Evolutionary conservation across 2,888 invertebrate genomes (phyloP).

Genomic region (Pollenia angustigena): DNA sequence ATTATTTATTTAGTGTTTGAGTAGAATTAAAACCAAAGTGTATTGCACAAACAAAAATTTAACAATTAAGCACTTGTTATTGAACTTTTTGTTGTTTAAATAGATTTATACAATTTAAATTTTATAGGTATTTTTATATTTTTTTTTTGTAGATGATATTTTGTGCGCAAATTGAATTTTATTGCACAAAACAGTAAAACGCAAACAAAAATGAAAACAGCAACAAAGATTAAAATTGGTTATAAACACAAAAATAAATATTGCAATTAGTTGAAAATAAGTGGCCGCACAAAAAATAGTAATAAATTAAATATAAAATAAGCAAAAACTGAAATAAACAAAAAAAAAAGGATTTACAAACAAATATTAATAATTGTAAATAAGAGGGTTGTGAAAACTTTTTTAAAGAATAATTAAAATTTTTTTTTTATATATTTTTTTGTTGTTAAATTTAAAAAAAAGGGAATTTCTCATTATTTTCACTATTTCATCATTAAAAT

Average conservation of each 20-base stretch:
- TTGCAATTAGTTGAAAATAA: constrained; percentile 53
- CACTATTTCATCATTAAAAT: no score
- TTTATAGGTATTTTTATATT: constrained; percentile 31
- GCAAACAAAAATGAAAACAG: neutral
- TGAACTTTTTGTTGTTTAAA: constrained; percentile 29
- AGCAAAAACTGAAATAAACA: constrained; percentile 37
- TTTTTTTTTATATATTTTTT: no score
- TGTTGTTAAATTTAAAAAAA: no score
- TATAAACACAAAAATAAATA: constrained; percentile 55
- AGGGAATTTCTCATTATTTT: no score
- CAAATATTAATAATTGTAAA: constrained; percentile 20
- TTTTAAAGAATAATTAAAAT: neutral
- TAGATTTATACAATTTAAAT: constrained; percentile 16
- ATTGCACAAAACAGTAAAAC: constrained; percentile 36
- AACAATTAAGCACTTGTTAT: constrained; percentile 47
- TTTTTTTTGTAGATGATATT: neutral
- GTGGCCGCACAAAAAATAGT: constrained; percentile 13
- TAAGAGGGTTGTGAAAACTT: neutral
- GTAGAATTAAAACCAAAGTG: constrained; percentile 11
- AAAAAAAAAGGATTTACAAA: constrained; percentile 13
- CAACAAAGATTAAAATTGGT: constrained; percentile 14
- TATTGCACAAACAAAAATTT: constrained; percentile 35
- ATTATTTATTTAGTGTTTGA: constrained; percentile 20
- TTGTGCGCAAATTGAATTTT: constrained; percentile 52
- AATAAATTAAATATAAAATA: constrained; percentile 54